These are phyloP conservation scores for Prolemur simus DNA, from an alignment of 2,113 vertebrate species.

Conservation along the genomic window DNA sequence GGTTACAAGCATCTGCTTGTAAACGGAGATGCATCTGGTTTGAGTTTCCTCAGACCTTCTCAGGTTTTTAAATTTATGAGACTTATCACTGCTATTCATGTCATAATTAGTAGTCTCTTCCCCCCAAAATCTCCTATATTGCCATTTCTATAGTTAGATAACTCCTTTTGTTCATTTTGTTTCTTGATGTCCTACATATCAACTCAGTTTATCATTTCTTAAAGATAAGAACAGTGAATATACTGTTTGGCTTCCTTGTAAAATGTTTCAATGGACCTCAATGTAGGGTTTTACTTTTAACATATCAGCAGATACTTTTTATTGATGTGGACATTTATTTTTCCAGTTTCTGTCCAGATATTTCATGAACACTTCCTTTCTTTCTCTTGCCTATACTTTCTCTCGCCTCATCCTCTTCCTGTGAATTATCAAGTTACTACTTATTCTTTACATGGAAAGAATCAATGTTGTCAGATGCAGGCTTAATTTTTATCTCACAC, in stretches of 20 bases:
- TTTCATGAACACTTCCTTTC: not conserved
- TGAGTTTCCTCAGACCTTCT: not conserved
- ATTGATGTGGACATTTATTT: not conserved
- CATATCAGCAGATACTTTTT: not conserved
- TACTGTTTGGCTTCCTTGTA: not conserved
- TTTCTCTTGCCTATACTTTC: not conserved
- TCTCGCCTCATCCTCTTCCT: not conserved
- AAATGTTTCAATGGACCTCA: not conserved
- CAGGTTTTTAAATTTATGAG: not conserved
- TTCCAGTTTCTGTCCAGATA: not conserved
- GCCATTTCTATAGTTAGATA: not conserved
- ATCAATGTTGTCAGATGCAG: not conserved
- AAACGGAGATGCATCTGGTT: not conserved
- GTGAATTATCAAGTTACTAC: not conserved
- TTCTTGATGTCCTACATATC: not conserved
- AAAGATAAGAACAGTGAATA: not conserved
- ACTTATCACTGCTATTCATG: not conserved
- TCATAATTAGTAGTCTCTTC: not conserved
- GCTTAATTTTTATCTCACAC: not conserved
- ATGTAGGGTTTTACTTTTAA: not conserved
- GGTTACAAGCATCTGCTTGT: not conserved
- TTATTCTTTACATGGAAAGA: not conserved
- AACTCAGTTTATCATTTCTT: not conserved
- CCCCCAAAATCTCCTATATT: not conserved
- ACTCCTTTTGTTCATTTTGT: not conserved